phyloP scores from a whole-genome alignment of 2,888 invertebrate genomes.

The Drosophila paramelanica region DNA sequence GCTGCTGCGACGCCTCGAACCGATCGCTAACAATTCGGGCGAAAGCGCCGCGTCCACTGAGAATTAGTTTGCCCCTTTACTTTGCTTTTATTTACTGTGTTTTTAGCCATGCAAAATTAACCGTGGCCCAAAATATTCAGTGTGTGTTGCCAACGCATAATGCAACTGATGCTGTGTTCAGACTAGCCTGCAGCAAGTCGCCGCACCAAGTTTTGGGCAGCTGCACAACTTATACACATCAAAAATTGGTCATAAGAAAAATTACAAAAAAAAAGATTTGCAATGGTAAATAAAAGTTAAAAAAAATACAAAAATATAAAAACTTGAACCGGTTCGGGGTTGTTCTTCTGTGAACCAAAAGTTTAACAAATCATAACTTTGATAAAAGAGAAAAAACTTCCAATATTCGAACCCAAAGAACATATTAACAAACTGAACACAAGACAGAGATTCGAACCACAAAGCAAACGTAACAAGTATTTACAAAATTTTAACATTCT shows the following conservation, averaged over 20 bases:
- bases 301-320: background rate
- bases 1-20: conserved; percentile 46
- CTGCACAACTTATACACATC: too few species aligned
- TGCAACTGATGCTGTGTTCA: background rate
- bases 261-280: background rate
- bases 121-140: conserved; percentile 21
- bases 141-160: conserved; percentile 1
- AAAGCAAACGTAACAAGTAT: too few species aligned
- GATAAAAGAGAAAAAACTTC: too few species aligned
- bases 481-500: too few species aligned
- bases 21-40: conserved; percentile 2
- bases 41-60: background rate
- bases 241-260: background rate
- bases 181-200: background rate
- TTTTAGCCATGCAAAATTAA: conserved; percentile 37
- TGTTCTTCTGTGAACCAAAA: too few species aligned
- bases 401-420: too few species aligned
- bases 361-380: too few species aligned
- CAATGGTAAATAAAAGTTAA: background rate
- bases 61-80: background rate
- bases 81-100: background rate
- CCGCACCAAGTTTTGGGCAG: background rate
- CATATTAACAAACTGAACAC: too few species aligned
- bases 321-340: too few species aligned
- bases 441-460: too few species aligned